A percentile compares a stretch with the other conserved stretches of the same genome.
Evolutionary conservation across 1,140 invertebrate species (phyloP).

Genomic region (Drosophila albomicans): DNA sequence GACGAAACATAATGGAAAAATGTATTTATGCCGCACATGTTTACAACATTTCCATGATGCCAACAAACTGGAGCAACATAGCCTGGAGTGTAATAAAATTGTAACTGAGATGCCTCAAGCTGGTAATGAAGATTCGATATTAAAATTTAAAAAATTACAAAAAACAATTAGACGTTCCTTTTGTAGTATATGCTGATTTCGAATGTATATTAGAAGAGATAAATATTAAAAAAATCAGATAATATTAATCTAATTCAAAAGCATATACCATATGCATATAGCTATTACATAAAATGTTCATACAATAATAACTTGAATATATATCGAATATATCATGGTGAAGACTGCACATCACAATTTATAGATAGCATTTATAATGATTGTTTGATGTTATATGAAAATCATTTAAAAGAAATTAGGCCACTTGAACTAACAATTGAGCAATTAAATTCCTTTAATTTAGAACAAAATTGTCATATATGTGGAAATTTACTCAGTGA

Average conservation of each 20-base stretch:
- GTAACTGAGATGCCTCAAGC: conserved; percentile 47
- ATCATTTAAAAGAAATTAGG: conserved; percentile 18
- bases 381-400: conserved; percentile 24
- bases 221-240: conserved; percentile 25
- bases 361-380: conserved; percentile 19
- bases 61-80: conserved; percentile 53
- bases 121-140: conserved; percentile 30
- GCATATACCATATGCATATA: conserved; percentile 31
- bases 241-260: conserved; percentile 29
- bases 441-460: conserved; percentile 41
- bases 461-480: conserved; percentile 53
- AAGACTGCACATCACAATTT: conserved; percentile 22
- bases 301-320: conserved; percentile 20
- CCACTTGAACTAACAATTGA: conserved; percentile 10
- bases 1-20: not conserved
- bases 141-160: conserved; percentile 66
- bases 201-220: conserved; percentile 64
- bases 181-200: conserved; percentile 78
- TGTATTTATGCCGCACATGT: conserved; percentile 30
- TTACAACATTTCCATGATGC: conserved; percentile 51
- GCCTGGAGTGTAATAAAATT: conserved; percentile 43
- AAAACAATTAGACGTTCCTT: conserved; percentile 64
- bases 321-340: conserved; percentile 28
- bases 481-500: conserved; percentile 58
- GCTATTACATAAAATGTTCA: conserved; percentile 34